Evolutionary conservation across 2,888 invertebrate genomes (phyloP).

Genomic region (Hedya salicella): DNA sequence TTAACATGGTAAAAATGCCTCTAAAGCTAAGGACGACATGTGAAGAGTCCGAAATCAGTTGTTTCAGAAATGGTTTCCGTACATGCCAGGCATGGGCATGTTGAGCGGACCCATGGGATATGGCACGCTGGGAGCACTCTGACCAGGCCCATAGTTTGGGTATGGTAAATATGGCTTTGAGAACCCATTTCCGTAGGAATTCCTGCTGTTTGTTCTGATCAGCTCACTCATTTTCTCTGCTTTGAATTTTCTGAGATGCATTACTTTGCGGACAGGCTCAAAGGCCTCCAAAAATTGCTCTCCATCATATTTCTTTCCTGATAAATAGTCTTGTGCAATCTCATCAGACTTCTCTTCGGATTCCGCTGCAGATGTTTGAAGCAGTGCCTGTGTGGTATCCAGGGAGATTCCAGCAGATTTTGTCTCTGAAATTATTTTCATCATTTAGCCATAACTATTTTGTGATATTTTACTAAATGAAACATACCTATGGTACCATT

Average conservation of each 20-base stretch:
- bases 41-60: background rate
- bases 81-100: conserved; percentile 91
- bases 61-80: conserved; percentile 74
- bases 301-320: conserved; percentile 86
- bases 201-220: conserved; percentile 74
- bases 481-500: no score
- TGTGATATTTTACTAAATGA: no score
- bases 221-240: conserved; percentile 96
- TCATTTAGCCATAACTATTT: background rate
- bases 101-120: conserved; percentile 89
- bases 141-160: conserved; percentile 72
- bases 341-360: conserved; percentile 97
- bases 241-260: conserved; percentile 92
- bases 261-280: conserved; percentile 86
- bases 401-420: conserved; percentile 91
- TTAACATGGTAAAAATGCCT: conserved; percentile 18
- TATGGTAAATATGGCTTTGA: conserved; percentile 76
- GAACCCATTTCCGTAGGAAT: conserved; percentile 71
- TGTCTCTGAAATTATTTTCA: conserved; percentile 83
- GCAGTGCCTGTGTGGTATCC: conserved; percentile 94
- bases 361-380: conserved; percentile 96
- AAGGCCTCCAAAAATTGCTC: conserved; percentile 96
- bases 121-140: conserved; percentile 86
- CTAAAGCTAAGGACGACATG: conserved; percentile 31
- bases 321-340: conserved; percentile 91